phyloP scores from a whole-genome alignment of 2,113 vertebrate genomes.

The Falcunculus frontatus region DNA sequence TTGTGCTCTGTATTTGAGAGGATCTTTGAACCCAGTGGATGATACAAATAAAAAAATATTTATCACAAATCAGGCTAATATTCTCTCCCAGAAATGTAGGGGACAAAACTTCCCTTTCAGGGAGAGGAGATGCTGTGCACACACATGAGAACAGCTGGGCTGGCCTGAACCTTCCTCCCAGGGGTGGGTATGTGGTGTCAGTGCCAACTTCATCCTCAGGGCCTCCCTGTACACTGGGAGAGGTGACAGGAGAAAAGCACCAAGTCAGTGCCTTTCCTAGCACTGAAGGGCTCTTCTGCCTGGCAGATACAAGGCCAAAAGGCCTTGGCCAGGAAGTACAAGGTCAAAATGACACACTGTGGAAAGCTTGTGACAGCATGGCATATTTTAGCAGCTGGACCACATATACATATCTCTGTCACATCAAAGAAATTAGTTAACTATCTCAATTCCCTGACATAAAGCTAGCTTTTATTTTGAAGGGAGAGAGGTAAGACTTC shows the following conservation, averaged over 20 bases:
- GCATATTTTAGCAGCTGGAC: background rate
- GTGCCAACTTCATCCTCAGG: background rate
- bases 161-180: background rate
- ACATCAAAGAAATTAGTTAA: background rate
- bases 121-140: background rate
- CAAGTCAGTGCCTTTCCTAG: background rate
- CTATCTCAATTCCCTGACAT: background rate
- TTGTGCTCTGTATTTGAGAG: background rate
- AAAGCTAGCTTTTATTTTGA: background rate
- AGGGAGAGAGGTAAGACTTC: background rate
- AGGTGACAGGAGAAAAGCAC: background rate
- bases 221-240: rapidly evolving
- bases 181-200: background rate
- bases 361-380: background rate
- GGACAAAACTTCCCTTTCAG: background rate
- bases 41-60: constrained; percentile 1
- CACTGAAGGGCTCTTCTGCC: background rate
- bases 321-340: background rate
- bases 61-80: background rate
- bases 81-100: background rate
- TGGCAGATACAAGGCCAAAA: background rate
- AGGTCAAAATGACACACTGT: background rate
- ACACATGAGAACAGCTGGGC: background rate
- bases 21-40: background rate
- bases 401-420: rapidly evolving